Percentiles rank a stretch among this genome's conserved stretches.
Conservation (phyloP, 2,888 invertebrate species). For the Hydrotaea diabolus region DNA sequence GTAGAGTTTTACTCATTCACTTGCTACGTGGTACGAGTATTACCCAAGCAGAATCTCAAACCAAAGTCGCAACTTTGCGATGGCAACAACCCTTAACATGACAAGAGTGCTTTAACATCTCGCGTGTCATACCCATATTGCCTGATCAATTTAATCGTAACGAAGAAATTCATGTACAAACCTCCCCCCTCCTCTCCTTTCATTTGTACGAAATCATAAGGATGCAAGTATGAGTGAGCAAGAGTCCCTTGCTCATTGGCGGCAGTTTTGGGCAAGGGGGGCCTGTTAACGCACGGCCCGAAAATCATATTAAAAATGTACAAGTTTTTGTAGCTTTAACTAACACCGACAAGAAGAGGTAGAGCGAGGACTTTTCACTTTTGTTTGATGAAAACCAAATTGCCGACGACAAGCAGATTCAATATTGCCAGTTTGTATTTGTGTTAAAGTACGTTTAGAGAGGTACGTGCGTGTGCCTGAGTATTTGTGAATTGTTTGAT, state of each 20-base stretch:
- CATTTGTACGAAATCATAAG: not conserved
- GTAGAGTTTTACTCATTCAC: too few species aligned
- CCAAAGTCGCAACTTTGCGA: not conserved
- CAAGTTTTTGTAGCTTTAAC: not conserved
- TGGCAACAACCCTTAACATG: not conserved
- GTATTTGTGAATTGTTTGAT: not conserved
- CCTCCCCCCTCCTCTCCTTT: too few species aligned
- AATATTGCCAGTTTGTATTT: slow-evolving; percentile 18
- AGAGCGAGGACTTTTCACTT: not conserved
- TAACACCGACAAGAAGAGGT: not conserved
- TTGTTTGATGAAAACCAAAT: slow-evolving; percentile 41
- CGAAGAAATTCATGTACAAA: not conserved
- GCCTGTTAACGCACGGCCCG: not conserved
- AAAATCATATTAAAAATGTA: not conserved
- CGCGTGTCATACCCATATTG: slow-evolving; percentile 14
- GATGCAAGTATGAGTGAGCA: not conserved
- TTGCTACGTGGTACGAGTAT: too few species aligned
- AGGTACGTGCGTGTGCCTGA: not conserved
- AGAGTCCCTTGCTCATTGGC: not conserved
- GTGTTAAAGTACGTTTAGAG: not conserved
- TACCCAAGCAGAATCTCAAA: not conserved
- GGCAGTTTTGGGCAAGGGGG: not conserved
- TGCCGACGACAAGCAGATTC: slow-evolving; percentile 46
- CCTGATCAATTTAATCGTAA: not conserved
- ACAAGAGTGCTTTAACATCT: not conserved